A percentile compares a stretch with the other conserved stretches of the same genome.
These are phyloP conservation scores for Trichoplusia ni DNA, from an alignment of 1,140 invertebrate species.

Conservation along the genomic window DNA sequence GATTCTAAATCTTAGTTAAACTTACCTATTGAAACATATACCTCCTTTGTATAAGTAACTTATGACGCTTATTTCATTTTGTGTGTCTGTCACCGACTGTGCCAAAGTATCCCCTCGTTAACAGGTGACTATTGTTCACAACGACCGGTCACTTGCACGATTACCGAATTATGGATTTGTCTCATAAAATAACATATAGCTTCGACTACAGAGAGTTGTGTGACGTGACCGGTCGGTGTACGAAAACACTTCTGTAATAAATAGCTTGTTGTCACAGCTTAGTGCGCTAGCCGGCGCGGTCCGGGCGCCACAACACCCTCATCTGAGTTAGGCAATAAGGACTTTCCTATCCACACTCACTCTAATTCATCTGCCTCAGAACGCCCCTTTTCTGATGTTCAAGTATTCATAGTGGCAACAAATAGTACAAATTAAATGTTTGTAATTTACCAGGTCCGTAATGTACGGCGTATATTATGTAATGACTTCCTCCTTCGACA, in stretches of 20 bases:
- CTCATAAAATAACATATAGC: background rate
- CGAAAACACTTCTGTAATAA: conserved; percentile 12
- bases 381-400: background rate
- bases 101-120: conserved; percentile 41
- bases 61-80: conserved; percentile 19
- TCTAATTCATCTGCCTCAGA: background rate
- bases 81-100: conserved; percentile 43
- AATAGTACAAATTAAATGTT: too few species aligned
- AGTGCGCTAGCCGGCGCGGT: background rate
- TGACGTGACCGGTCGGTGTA: background rate
- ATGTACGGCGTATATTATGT: too few species aligned
- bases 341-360: background rate
- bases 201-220: background rate
- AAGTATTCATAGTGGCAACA: background rate
- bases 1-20: background rate
- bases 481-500: background rate
- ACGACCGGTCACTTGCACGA: background rate
- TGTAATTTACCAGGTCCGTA: too few species aligned
- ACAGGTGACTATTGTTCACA: conserved; percentile 3
- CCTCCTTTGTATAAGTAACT: conserved; percentile 9
- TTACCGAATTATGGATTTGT: too few species aligned
- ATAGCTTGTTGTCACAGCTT: conserved; percentile 37
- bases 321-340: conserved; percentile 5
- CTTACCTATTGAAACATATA: background rate
- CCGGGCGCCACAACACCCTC: background rate